Conservation (phyloP, 2,888 invertebrate genomes). For the Cephus sareptanus region DNA sequence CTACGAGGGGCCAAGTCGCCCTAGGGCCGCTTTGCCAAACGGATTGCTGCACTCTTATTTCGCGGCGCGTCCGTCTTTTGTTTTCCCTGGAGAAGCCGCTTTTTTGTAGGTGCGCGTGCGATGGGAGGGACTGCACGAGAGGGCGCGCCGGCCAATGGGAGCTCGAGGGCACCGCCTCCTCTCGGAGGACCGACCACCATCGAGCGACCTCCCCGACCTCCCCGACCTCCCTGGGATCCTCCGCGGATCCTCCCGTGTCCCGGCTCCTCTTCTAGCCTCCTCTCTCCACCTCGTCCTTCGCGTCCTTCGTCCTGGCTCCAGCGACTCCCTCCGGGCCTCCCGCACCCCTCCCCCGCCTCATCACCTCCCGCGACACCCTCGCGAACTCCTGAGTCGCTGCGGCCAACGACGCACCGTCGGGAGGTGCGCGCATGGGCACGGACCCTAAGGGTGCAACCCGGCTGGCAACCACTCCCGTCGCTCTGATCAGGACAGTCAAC, state of each 20-base stretch:
- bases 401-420: background rate
- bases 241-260: background rate
- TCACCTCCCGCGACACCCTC: slow-evolving; percentile 3
- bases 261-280: background rate
- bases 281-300: slow-evolving; percentile 11
- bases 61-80: slow-evolving; percentile 16
- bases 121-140: slow-evolving; percentile 52
- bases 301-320: slow-evolving; percentile 10
- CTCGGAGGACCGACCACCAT: slow-evolving; percentile 34
- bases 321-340: slow-evolving; percentile 6
- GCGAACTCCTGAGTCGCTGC: background rate
- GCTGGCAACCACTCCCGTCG: background rate
- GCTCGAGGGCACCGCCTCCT: slow-evolving; percentile 45
- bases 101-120: slow-evolving; percentile 46
- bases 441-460: slow-evolving; percentile 3
- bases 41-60: slow-evolving; percentile 6
- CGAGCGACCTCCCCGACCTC: slow-evolving; percentile 8
- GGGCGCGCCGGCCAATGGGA: slow-evolving; percentile 48
- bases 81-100: slow-evolving; percentile 25
- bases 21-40: slow-evolving; percentile 1
- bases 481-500: background rate
- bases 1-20: background rate
- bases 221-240: slow-evolving; percentile 5
- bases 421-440: slow-evolving; percentile 4
- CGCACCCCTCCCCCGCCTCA: background rate